Evolutionary conservation across 1,140 invertebrate species (phyloP).

Genomic region (Cepaea nemoralis): DNA sequence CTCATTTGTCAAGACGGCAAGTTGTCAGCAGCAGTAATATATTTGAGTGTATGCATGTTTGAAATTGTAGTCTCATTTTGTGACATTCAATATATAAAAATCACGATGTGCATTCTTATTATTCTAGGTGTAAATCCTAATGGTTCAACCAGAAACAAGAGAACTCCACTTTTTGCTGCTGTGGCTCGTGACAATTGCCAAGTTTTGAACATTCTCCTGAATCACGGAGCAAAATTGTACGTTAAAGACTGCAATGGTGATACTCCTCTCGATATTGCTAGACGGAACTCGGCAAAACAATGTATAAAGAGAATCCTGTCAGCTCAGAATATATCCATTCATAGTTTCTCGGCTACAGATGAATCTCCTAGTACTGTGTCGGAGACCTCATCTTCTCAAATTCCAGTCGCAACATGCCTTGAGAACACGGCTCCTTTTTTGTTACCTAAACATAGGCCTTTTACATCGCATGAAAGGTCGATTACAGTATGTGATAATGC

Average conservation of each 20-base stretch:
- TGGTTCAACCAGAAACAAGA: constrained; percentile 49
- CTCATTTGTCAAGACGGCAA: too few species aligned
- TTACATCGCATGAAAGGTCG: not conserved
- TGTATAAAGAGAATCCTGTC: constrained; percentile 54
- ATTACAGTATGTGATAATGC: not conserved
- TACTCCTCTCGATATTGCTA: constrained; percentile 47
- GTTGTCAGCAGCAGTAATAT: too few species aligned
- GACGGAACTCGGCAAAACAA: constrained; percentile 43
- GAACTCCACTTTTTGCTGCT: constrained; percentile 57
- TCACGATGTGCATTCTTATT: not conserved
- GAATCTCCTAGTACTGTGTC: not conserved
- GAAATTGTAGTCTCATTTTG: not conserved
- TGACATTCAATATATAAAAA: not conserved
- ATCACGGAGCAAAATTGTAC: constrained; percentile 44
- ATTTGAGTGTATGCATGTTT: not conserved
- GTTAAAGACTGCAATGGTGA: constrained; percentile 49
- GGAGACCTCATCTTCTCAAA: not conserved
- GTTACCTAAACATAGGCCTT: not conserved
- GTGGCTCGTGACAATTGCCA: constrained; percentile 51
- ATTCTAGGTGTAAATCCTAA: constrained; percentile 56
- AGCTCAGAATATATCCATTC: not conserved
- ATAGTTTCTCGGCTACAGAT: not conserved
- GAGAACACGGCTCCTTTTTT: not conserved
- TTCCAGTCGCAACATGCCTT: not conserved
- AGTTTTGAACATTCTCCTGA: constrained; percentile 52